These are phyloP conservation scores for Lamprologus speciosus DNA, from an alignment of 2,113 vertebrate genomes.

Conservation along the genomic window DNA sequence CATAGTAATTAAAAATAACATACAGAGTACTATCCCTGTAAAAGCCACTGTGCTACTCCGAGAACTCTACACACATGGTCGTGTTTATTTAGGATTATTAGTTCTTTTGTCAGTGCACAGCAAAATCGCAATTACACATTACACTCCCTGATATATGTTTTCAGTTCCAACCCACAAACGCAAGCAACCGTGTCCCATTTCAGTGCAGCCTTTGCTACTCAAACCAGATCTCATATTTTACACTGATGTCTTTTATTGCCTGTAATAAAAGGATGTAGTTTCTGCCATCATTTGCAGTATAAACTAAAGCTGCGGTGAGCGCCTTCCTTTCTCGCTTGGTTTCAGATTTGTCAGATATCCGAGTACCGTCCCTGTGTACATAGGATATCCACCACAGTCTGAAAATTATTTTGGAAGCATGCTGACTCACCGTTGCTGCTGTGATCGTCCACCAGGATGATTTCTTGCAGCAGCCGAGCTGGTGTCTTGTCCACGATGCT, in stretches of 20 bases:
- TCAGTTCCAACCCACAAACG: background rate
- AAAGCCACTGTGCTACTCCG: background rate
- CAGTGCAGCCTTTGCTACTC: background rate
- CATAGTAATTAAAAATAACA: background rate
- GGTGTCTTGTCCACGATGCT: constrained; percentile 73
- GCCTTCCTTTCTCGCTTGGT: background rate
- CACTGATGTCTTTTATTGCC: background rate
- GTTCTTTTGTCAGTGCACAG: background rate
- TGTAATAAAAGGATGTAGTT: background rate
- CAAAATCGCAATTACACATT: background rate
- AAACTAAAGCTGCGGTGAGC: background rate
- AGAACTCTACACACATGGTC: background rate
- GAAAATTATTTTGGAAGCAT: background rate
- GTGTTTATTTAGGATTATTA: background rate
- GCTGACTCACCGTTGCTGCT: constrained; percentile 65
- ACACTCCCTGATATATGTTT: background rate
- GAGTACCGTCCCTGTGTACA: background rate
- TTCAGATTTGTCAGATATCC: background rate
- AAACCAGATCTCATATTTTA: background rate
- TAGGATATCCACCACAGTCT: background rate
- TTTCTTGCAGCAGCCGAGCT: constrained; percentile 68
- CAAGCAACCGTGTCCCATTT: background rate
- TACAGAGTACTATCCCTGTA: background rate
- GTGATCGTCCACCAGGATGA: constrained; percentile 78
- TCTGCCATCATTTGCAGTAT: background rate